phyloP scores from a whole-genome alignment of 1,140 invertebrate species.

The Lasioglossum baleicum region DNA sequence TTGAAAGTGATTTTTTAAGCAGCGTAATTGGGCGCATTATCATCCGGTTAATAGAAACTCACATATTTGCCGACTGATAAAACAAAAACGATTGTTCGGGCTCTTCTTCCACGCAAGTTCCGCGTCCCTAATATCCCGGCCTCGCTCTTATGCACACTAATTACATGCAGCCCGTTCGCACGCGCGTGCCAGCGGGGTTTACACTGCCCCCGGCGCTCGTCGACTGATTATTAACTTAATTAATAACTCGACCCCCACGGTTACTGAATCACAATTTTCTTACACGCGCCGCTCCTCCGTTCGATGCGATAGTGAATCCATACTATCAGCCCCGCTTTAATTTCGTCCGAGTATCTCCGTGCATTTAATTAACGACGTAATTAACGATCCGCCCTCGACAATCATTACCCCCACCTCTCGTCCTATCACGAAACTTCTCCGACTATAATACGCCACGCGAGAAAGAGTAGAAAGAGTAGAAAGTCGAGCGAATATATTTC shows the following conservation, averaged over 20 bases:
- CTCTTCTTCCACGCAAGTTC: neutral
- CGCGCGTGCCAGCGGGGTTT: conserved; percentile 16
- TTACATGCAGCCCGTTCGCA: conserved; percentile 22
- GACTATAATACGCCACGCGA: no score
- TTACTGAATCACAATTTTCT: conserved; percentile 21
- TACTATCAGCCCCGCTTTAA: conserved; percentile 9
- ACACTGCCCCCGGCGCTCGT: neutral
- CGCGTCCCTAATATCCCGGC: neutral
- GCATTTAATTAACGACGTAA: conserved; percentile 36
- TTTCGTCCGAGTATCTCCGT: neutral
- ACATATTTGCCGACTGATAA: no score
- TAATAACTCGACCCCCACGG: conserved; percentile 34
- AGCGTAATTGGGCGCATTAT: no score
- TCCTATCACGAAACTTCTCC: neutral
- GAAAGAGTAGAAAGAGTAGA: neutral
- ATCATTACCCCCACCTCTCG: neutral
- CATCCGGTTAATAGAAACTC: no score
- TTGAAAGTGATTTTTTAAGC: no score
- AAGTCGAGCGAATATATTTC: neutral
- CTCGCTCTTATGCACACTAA: conserved; percentile 12
- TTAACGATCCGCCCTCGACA: conserved; percentile 18
- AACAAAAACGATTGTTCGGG: neutral
- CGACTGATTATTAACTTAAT: conserved; percentile 31
- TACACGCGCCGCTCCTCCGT: neutral
- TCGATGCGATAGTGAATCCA: conserved; percentile 4